These are phyloP conservation scores for Podabrus alpinus DNA, from an alignment of 2,888 invertebrate species.

Conservation along the genomic window DNA sequence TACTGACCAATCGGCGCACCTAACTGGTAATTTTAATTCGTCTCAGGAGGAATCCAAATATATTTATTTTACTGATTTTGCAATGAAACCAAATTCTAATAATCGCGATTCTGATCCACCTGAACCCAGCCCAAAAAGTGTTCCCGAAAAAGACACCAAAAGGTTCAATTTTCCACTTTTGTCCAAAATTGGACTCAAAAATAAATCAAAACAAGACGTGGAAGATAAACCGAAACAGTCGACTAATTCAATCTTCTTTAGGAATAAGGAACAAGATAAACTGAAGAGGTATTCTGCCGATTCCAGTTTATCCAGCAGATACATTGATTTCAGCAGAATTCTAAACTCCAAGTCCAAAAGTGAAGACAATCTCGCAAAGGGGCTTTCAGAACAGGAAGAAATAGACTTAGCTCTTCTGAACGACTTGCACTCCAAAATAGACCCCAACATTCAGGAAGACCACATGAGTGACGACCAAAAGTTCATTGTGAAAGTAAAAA, in stretches of 20 bases:
- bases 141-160: not conserved
- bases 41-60: not conserved
- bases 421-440: conserved; percentile 46
- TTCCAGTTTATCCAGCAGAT: not conserved
- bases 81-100: not conserved
- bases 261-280: not conserved
- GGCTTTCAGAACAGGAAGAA: conserved; percentile 45
- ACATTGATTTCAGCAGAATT: conserved; percentile 5
- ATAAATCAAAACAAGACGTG: not conserved
- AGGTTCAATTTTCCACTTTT: not conserved
- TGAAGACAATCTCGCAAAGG: conserved; percentile 15
- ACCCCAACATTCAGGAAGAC: conserved; percentile 44
- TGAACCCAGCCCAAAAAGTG: not conserved
- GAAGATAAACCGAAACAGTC: not conserved
- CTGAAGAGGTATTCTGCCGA: not conserved
- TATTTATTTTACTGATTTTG: not conserved
- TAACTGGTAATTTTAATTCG: not conserved
- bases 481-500: conserved; percentile 46
- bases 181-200: not conserved
- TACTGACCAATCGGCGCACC: not conserved
- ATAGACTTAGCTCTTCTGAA: conserved; percentile 42
- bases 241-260: not conserved
- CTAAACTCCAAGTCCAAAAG: not conserved
- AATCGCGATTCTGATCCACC: not conserved
- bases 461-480: conserved; percentile 46